Evolutionary conservation across 2,888 invertebrate genomes (phyloP).

Genomic region (Cynaeus angustus): DNA sequence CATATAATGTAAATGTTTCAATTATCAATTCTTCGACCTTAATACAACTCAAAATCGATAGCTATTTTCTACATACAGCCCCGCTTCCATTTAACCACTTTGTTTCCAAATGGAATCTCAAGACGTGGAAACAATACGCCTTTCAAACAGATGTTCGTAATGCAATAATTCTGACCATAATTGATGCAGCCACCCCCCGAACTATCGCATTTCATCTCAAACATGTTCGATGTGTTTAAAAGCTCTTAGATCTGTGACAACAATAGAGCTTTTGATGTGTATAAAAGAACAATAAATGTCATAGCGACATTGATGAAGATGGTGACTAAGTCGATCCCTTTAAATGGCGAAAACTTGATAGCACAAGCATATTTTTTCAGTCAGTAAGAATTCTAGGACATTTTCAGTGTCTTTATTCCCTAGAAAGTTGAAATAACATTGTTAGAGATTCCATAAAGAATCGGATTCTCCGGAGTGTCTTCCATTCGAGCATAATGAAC

Average conservation of each 20-base stretch:
- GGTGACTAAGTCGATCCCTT: conserved; percentile 1
- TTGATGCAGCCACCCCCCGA: conserved; percentile 20
- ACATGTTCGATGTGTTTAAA: conserved; percentile 11
- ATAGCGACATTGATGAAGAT: conserved; percentile 25
- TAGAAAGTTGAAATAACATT: conserved; percentile 16
- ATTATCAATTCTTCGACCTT: conserved; percentile 15
- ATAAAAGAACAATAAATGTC: conserved; percentile 41
- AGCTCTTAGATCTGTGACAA: conserved; percentile 17
- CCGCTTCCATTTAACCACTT: conserved; percentile 12
- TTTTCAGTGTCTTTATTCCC: not conserved
- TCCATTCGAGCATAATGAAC: conserved; percentile 35
- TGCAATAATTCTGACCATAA: conserved; percentile 27
- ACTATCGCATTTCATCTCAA: not conserved
- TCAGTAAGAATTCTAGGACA: not conserved
- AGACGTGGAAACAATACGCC: conserved; percentile 33
- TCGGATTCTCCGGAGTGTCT: conserved; percentile 11
- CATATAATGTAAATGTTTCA: not conserved
- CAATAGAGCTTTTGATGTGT: conserved; percentile 32
- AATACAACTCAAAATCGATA: not conserved
- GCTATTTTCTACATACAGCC: conserved; percentile 13
- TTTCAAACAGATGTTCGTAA: conserved; percentile 29
- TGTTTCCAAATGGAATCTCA: conserved; percentile 8
- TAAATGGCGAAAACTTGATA: conserved; percentile 4
- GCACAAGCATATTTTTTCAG: not conserved
- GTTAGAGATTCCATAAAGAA: conserved; percentile 23